phyloP scores from a whole-genome alignment of 2,113 vertebrate species.

The Clarias batrachus region DNA sequence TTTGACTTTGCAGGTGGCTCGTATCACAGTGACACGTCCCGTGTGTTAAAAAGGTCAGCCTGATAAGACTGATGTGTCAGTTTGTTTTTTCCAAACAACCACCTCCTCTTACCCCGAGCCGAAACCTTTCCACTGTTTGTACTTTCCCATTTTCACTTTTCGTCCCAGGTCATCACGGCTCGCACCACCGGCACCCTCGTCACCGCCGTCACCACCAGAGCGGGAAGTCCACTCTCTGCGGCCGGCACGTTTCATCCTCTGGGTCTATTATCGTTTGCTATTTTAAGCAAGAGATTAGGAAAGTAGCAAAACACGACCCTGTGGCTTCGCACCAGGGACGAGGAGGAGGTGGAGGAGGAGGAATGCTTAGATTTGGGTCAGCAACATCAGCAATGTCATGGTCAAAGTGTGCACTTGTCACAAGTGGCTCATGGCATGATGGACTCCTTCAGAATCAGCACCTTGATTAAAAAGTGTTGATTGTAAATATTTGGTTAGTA shows the following conservation, averaged over 20 bases:
- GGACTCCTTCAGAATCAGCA: neutral
- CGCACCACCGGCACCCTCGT: neutral
- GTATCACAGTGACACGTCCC: constrained; percentile 12
- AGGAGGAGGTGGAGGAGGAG: constrained; percentile 2
- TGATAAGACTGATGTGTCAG: neutral
- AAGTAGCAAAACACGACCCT: constrained; percentile 19
- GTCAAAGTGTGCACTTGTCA: constrained; percentile 6
- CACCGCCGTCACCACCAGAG: neutral
- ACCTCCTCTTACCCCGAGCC: neutral
- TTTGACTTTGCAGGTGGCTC: neutral
- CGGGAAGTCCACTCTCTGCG: constrained; percentile 22
- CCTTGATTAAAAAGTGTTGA: constrained; percentile 11
- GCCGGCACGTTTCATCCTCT: neutral
- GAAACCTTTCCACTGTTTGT: neutral
- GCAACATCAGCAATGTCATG: constrained; percentile 12
- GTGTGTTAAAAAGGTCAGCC: constrained; percentile 18
- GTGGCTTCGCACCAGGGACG: neutral
- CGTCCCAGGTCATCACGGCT: neutral
- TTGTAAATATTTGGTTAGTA: neutral
- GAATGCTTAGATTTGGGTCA: constrained; percentile 13
- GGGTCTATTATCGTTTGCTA: neutral
- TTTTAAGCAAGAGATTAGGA: constrained; percentile 16
- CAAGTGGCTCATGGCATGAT: neutral
- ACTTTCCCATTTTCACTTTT: neutral
- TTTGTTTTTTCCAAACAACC: neutral